Conservation (phyloP, 2,888 invertebrate species). For the Ichneumoninae sp. region DNA sequence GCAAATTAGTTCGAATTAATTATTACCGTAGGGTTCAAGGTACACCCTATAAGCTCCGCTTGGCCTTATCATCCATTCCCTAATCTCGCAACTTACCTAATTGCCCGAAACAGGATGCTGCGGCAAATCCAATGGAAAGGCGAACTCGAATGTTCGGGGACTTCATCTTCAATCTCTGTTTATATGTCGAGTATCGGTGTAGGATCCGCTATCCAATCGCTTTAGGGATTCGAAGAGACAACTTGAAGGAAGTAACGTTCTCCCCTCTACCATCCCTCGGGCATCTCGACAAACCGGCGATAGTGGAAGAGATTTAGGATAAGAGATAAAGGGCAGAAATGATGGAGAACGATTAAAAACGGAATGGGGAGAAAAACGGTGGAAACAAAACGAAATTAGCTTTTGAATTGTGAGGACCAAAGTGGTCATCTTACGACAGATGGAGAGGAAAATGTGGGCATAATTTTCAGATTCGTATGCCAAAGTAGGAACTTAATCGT, state of each 20-base stretch:
- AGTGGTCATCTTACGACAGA: too few relatives aligned
- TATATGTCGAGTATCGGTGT: neutral
- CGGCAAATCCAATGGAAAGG: neutral
- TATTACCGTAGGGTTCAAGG: neutral
- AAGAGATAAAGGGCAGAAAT: neutral
- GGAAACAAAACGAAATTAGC: too few relatives aligned
- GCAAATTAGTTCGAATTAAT: neutral
- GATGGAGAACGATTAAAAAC: neutral
- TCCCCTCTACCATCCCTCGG: neutral
- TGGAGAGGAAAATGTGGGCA: too few relatives aligned
- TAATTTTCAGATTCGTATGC: too few relatives aligned
- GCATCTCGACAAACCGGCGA: neutral
- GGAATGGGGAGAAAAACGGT: neutral
- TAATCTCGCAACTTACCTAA: slow-evolving; percentile 1
- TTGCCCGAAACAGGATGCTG: neutral
- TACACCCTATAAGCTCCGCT: neutral
- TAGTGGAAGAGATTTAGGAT: neutral
- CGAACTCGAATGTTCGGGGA: neutral
- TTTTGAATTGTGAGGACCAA: too few relatives aligned
- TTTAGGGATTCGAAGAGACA: neutral
- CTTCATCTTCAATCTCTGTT: neutral
- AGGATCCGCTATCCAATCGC: neutral
- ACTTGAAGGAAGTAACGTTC: neutral
- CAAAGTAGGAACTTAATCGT: too few relatives aligned
- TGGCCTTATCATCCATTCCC: neutral